A percentile compares a stretch with the other conserved stretches of the same genome.
Evolutionary conservation across 2,113 vertebrate species (phyloP).

Genomic region (Leucopsar rothschildi): DNA sequence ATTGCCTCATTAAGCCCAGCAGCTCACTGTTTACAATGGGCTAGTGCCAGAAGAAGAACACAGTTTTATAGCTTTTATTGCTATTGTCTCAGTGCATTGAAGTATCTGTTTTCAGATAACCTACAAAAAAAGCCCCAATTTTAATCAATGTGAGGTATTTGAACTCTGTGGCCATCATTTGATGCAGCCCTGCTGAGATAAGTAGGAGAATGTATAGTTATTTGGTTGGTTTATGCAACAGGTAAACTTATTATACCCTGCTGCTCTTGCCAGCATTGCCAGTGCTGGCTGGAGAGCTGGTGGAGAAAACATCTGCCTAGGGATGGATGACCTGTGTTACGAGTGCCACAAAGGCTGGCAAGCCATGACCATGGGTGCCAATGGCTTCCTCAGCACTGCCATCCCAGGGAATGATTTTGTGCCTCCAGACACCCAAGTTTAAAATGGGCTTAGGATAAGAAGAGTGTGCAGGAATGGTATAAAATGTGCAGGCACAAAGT

Average conservation of each 20-base stretch:
- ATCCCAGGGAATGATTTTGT: rapidly evolving
- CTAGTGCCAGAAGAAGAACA: slow-evolving; percentile 28
- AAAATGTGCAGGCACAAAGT: background rate
- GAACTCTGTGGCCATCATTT: background rate
- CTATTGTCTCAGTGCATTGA: background rate
- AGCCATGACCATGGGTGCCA: rapidly evolving
- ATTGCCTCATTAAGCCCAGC: slow-evolving; percentile 27
- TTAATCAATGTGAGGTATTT: background rate
- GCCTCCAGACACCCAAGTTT: background rate
- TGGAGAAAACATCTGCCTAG: background rate
- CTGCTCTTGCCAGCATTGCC: background rate
- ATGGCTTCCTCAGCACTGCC: background rate
- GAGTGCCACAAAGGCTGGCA: rapidly evolving
- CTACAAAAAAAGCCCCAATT: background rate
- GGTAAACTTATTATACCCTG: background rate
- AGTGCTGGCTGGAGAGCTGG: background rate
- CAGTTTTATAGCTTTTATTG: slow-evolving; percentile 20
- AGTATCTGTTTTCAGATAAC: slow-evolving; percentile 14
- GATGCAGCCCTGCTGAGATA: background rate
- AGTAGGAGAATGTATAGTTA: background rate
- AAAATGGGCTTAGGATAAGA: background rate
- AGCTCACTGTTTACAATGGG: slow-evolving; percentile 31
- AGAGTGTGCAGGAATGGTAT: background rate
- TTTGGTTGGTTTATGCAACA: background rate
- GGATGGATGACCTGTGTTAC: rapidly evolving